These are phyloP conservation scores for Asbolus verrucosus DNA, from an alignment of 1,140 invertebrate species.

Conservation along the genomic window DNA sequence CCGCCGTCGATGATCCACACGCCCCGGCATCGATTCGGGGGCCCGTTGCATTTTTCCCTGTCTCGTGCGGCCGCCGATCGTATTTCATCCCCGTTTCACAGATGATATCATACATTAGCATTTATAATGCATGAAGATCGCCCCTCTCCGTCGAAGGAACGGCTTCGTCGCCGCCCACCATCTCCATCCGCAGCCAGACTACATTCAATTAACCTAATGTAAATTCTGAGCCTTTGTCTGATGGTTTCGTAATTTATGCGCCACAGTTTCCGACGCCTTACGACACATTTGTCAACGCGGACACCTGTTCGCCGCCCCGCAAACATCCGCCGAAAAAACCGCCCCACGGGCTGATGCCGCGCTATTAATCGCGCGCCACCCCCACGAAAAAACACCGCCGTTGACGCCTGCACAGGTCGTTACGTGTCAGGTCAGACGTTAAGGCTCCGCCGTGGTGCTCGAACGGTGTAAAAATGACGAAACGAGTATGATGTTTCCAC, in stretches of 20 bases:
- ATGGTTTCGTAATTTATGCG: slow-evolving; percentile 43
- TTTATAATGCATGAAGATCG: slow-evolving; percentile 26
- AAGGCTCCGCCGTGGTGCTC: too few species aligned
- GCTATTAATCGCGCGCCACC: too few species aligned
- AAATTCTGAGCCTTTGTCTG: slow-evolving; percentile 42
- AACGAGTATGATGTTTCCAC: too few species aligned
- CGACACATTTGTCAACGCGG: slow-evolving; percentile 42
- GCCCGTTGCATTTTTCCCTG: slow-evolving; percentile 7
- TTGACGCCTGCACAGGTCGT: slow-evolving; percentile 26
- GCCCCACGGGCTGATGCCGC: too few species aligned
- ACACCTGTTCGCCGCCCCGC: slow-evolving; percentile 42
- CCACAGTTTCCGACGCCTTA: slow-evolving; percentile 37
- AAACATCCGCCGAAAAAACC: slow-evolving; percentile 23
- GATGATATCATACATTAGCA: slow-evolving; percentile 36
- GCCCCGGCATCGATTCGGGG: background rate
- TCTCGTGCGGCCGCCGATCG: slow-evolving; percentile 6
- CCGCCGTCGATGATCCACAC: too few species aligned
- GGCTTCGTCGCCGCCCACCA: background rate
- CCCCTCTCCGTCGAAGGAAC: slow-evolving; percentile 4
- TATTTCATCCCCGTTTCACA: slow-evolving; percentile 32
- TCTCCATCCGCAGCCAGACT: slow-evolving; percentile 6
- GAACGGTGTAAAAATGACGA: too few species aligned
- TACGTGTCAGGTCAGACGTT: background rate
- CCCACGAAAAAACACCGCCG: background rate
- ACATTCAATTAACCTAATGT: slow-evolving; percentile 44